Percentiles rank a stretch among this genome's conserved stretches.
Evolutionary conservation across 2,888 invertebrate genomes (phyloP).

Genomic region (Drosophila rubida): DNA sequence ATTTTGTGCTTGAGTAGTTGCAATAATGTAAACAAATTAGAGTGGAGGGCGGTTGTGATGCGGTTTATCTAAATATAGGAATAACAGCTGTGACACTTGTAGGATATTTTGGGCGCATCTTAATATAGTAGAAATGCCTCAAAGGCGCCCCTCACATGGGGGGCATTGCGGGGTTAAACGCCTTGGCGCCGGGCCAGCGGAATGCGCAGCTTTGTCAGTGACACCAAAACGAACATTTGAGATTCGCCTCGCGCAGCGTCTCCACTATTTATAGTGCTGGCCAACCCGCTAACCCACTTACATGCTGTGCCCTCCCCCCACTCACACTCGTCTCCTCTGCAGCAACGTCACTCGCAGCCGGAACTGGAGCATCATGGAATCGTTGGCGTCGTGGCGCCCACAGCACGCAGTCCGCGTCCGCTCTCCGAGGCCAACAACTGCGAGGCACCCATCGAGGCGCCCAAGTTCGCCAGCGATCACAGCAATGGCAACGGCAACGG

Average conservation of each 20-base stretch:
- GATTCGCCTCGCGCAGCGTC: not conserved
- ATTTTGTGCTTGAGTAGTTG: too few relatives aligned
- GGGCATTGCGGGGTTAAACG: slow-evolving; percentile 19
- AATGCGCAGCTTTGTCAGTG: slow-evolving; percentile 55
- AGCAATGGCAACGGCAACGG: not conserved
- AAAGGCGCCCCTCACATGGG: not conserved
- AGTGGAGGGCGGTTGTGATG: too few relatives aligned
- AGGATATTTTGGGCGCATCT: not conserved
- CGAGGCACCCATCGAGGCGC: slow-evolving; percentile 75
- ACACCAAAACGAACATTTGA: slow-evolving; percentile 24
- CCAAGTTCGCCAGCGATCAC: slow-evolving; percentile 54
- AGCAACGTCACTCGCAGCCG: slow-evolving; percentile 87
- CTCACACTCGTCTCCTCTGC: slow-evolving; percentile 53
- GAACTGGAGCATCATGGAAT: slow-evolving; percentile 85
- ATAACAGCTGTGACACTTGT: not conserved
- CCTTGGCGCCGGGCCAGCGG: slow-evolving; percentile 47
- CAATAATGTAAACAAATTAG: too few relatives aligned
- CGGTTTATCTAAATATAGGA: not conserved
- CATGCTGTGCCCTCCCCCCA: not conserved
- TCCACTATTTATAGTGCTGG: slow-evolving; percentile 41
- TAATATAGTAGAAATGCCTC: not conserved
- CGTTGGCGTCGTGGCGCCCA: slow-evolving; percentile 29
- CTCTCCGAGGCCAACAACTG: slow-evolving; percentile 84
- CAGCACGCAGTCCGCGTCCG: slow-evolving; percentile 80
- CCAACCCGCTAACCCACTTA: slow-evolving; percentile 34